Evolutionary conservation across 2,797 vertebrate genomes (phyloP).

Genomic region (Crenuchus spilurus): DNA sequence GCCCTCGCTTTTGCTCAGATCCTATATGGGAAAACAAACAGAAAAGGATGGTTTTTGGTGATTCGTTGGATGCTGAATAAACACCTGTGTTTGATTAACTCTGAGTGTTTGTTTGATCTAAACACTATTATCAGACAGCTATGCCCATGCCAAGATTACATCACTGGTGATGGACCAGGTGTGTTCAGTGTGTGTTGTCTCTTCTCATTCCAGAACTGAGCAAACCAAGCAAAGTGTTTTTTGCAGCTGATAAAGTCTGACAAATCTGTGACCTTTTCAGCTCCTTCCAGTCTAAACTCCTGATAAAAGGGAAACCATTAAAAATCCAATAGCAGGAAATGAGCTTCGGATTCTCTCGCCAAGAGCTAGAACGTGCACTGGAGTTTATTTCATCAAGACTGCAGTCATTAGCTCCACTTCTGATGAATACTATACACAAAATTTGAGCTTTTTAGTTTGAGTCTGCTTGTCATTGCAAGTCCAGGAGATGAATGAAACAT

Average conservation of each 20-base stretch:
- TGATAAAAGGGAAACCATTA: conserved; percentile 55
- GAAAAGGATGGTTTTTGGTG: not conserved
- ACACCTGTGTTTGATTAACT: not conserved
- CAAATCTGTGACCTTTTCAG: conserved; percentile 51
- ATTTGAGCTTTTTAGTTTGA: conserved; percentile 1
- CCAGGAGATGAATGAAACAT: not conserved
- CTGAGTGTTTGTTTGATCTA: conserved; percentile 2
- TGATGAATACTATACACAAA: conserved; percentile 12
- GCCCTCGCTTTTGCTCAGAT: not conserved
- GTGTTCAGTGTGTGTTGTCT: conserved; percentile 1
- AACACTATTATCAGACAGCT: not conserved
- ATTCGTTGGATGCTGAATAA: not conserved
- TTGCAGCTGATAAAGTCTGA: conserved; percentile 46
- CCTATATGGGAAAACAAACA: not conserved
- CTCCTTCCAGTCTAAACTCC: conserved; percentile 48
- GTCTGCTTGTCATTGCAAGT: not conserved
- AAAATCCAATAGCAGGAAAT: conserved; percentile 59
- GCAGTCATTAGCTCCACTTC: conserved; percentile 31
- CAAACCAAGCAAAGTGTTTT: conserved; percentile 21
- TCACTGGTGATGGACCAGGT: conserved; percentile 5
- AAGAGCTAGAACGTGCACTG: conserved; percentile 15
- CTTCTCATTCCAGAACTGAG: conserved; percentile 18
- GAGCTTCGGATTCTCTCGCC: conserved; percentile 35
- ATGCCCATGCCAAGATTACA: conserved; percentile 17
- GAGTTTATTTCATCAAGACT: conserved; percentile 16